Percentiles rank a stretch among this genome's conserved stretches.
Evolutionary conservation across 2,113 vertebrate genomes (phyloP).

Genomic region (Varanus salvator): DNA sequence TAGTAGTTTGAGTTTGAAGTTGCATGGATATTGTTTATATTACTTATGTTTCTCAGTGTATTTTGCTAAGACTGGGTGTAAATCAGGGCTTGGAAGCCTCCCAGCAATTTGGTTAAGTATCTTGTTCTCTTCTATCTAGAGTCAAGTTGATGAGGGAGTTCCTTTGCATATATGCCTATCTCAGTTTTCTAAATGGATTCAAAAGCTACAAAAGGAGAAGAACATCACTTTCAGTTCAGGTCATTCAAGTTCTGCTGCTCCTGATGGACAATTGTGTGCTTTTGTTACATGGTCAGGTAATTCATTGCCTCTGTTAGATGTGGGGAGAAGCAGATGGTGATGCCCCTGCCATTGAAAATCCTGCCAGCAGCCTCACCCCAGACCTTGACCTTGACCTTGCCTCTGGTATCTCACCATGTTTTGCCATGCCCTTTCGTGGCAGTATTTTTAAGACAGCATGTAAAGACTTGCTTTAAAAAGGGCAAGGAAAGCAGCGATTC

Average conservation of each 20-base stretch:
- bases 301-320: not conserved
- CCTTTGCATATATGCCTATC: conserved; percentile 92
- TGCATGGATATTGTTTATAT: not conserved
- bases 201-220: conserved; percentile 83
- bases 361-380: not conserved
- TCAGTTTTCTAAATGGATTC: conserved; percentile 90
- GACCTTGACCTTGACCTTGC: not conserved
- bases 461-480: too few relatives aligned
- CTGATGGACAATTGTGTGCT: conserved; percentile 79
- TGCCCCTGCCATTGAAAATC: not conserved
- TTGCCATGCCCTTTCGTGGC: not conserved
- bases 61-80: not conserved
- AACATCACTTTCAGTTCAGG: conserved; percentile 78
- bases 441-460: not conserved
- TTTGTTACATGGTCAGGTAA: conserved; percentile 98
- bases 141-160: conserved; percentile 89
- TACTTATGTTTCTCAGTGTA: not conserved
- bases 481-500: not conserved
- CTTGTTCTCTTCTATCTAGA: conserved; percentile 72
- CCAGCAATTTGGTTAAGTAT: not conserved
- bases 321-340: too few relatives aligned
- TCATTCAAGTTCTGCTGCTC: conserved; percentile 31
- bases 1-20: not conserved
- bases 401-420: not conserved
- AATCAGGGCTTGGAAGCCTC: not conserved